These are phyloP conservation scores for Ecliptopera silaceata DNA, from an alignment of 2,888 invertebrate species.

Conservation along the genomic window DNA sequence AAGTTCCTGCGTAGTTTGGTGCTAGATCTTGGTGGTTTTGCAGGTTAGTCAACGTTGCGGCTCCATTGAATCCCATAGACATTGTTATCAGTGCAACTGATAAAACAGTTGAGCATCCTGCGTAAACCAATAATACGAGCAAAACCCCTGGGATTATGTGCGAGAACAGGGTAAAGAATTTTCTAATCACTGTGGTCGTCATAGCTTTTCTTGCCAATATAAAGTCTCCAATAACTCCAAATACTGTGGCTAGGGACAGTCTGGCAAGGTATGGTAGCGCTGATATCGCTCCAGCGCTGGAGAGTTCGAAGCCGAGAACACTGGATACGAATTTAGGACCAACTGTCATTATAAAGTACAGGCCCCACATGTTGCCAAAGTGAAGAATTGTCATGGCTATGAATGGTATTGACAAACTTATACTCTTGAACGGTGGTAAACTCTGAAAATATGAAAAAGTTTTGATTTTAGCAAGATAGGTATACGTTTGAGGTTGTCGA, in stretches of 20 bases:
- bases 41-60: conserved; percentile 84
- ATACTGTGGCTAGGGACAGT: conserved; percentile 86
- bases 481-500: neutral
- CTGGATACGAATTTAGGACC: conserved; percentile 90
- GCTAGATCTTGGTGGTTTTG: conserved; percentile 89
- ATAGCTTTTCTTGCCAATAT: conserved; percentile 73
- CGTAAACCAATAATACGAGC: conserved; percentile 81
- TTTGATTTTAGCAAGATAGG: neutral
- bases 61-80: conserved; percentile 86
- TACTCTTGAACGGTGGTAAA: conserved; percentile 85
- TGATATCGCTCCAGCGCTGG: conserved; percentile 87
- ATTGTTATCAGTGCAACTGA: conserved; percentile 86
- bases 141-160: conserved; percentile 79
- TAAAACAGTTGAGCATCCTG: conserved; percentile 84
- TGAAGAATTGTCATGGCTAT: conserved; percentile 86
- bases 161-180: conserved; percentile 85
- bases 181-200: conserved; percentile 80
- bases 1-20: conserved; percentile 89
- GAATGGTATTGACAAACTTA: conserved; percentile 86
- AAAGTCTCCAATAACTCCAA: conserved; percentile 87
- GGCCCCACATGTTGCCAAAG: conserved; percentile 90
- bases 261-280: conserved; percentile 88
- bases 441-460: conserved; percentile 70
- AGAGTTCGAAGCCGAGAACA: conserved; percentile 87
- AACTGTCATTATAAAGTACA: conserved; percentile 89